Conservation (phyloP, 2,113 vertebrate genomes). For the Todiramphus chloris region DNA sequence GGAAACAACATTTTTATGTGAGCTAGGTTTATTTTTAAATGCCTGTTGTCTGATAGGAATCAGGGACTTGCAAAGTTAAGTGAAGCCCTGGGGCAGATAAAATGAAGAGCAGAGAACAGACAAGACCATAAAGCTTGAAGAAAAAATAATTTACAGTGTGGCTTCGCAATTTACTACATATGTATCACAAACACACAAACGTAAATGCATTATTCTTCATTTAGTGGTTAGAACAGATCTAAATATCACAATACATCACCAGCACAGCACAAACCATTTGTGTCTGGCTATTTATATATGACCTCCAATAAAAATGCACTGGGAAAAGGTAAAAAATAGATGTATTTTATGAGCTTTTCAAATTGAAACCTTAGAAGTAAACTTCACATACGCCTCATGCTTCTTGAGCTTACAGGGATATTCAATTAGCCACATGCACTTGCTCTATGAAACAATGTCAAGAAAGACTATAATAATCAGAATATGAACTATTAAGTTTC, state of each 20-base stretch:
- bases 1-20: neutral
- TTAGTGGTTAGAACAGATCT: neutral
- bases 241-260: neutral
- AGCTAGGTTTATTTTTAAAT: neutral
- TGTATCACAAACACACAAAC: neutral
- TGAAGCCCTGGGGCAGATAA: neutral
- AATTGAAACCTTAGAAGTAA: neutral
- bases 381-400: neutral
- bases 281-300: neutral
- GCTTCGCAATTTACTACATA: neutral
- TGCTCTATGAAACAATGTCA: neutral
- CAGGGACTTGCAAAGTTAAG: neutral
- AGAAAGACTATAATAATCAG: neutral
- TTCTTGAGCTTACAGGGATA: neutral
- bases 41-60: neutral
- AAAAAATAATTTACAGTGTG: neutral
- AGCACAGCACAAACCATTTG: neutral
- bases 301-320: conserved; percentile 14
- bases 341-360: conserved; percentile 23
- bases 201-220: neutral
- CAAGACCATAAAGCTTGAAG: neutral
- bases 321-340: conserved; percentile 12
- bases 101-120: neutral
- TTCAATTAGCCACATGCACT: neutral
- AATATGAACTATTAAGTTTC: neutral